These are phyloP conservation scores for Pseudorhiza aurosa DNA, from an alignment of 30 jellyfish, hydroid and myxozoan genomes.

Conservation along the genomic window DNA sequence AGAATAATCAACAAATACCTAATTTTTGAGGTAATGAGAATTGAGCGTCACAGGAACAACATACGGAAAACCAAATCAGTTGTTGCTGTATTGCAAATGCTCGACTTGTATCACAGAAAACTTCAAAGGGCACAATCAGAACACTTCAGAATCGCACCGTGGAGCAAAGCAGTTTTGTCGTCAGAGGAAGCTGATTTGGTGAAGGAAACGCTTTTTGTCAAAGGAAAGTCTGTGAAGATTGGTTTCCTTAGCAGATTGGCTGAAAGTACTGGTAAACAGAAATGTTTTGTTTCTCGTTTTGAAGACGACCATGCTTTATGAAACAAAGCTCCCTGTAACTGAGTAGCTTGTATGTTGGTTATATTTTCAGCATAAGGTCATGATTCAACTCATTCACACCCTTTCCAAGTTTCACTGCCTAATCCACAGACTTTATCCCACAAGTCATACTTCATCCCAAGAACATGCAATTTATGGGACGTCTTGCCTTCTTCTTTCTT, in stretches of 20 bases:
- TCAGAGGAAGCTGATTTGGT: neutral
- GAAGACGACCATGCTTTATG: no score
- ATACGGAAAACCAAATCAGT: neutral
- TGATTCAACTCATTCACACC: no score
- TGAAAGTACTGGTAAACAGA: neutral
- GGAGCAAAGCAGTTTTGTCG: conserved; percentile 19
- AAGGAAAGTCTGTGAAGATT: neutral
- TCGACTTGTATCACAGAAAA: conserved; percentile 13
- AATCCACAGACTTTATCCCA: no score
- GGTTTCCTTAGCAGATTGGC: conserved; percentile 16
- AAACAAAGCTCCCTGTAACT: no score
- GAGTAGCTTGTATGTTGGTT: no score
- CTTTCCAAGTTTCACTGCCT: no score
- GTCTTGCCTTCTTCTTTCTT: no score
- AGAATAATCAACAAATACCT: no score
- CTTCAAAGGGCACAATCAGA: conserved; percentile 8
- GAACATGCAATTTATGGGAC: no score
- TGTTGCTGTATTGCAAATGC: conserved; percentile 28
- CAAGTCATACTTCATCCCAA: no score
- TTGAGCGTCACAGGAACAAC: neutral
- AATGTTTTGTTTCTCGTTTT: no score
- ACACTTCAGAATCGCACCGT: neutral
- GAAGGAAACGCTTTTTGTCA: conserved; percentile 9
- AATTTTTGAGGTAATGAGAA: neutral
- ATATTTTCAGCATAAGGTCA: no score